Percentiles rank a stretch among this genome's conserved stretches.
Evolutionary conservation across 2,888 invertebrate species (phyloP).

Genomic region (Coleophora flavipennella): DNA sequence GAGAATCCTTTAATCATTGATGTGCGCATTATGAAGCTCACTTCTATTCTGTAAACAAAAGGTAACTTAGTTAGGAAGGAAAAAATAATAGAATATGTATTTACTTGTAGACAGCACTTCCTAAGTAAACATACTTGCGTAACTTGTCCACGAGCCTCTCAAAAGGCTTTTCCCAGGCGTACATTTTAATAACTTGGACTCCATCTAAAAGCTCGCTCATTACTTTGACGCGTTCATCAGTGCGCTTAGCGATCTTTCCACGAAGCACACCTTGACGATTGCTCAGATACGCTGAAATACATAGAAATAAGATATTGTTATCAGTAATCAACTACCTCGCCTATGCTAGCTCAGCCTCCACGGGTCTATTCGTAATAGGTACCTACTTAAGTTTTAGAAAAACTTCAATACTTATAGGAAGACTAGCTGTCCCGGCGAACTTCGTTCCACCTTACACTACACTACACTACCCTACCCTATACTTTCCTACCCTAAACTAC

Average conservation of each 20-base stretch:
- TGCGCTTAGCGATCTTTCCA: constrained; percentile 76
- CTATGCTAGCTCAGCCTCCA: no score
- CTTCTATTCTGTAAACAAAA: constrained; percentile 75
- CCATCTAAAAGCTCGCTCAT: constrained; percentile 87
- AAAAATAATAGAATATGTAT: no score
- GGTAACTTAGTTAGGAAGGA: no score
- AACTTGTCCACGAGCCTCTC: constrained; percentile 76
- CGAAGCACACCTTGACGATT: constrained; percentile 58
- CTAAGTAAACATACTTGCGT: constrained; percentile 79
- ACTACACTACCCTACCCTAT: no score
- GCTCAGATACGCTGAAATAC: constrained; percentile 55
- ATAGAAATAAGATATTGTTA: no score
- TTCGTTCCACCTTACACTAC: no score
- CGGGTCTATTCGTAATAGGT: no score
- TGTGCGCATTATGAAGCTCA: constrained; percentile 76
- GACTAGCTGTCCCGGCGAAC: no score
- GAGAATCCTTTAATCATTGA: constrained; percentile 79
- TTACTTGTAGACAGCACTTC: not conserved
- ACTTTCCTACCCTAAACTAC: no score
- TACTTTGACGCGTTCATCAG: constrained; percentile 82
- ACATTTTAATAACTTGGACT: constrained; percentile 90
- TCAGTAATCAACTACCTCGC: no score
- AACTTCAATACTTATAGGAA: no score
- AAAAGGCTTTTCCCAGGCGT: constrained; percentile 88
- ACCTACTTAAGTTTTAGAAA: no score